Conservation (phyloP, 1,140 invertebrate genomes). For the Orchesella cincta region DNA sequence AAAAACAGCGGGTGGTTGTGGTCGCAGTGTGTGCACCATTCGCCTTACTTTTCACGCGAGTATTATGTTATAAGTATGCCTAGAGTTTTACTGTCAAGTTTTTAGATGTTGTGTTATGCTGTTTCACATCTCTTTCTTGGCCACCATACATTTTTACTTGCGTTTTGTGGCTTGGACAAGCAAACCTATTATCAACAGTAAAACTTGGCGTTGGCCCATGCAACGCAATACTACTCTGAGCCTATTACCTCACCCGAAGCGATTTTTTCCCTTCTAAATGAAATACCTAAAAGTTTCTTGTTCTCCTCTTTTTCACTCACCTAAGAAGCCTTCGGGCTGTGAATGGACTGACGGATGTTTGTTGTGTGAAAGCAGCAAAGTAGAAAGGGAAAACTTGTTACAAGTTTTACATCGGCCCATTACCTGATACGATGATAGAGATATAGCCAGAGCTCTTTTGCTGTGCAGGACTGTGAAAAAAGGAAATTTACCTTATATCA, state of each 20-base stretch:
- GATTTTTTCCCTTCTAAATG: neutral
- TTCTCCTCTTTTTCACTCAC: neutral
- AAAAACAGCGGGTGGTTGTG: slow-evolving; percentile 6
- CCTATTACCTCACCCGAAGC: slow-evolving; percentile 4
- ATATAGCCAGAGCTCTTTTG: too few species aligned
- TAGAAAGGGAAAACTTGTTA: slow-evolving; percentile 13
- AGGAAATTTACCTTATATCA: too few species aligned
- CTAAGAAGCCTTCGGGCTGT: neutral
- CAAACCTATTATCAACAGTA: neutral
- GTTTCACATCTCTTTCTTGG: too few species aligned
- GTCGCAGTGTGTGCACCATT: neutral
- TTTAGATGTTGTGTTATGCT: too few species aligned
- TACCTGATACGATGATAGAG: neutral
- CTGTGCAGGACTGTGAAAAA: too few species aligned
- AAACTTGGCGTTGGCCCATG: neutral
- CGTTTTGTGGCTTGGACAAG: neutral
- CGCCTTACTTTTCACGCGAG: too few species aligned
- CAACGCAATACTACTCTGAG: neutral
- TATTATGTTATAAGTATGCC: too few species aligned
- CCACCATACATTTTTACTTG: too few species aligned
- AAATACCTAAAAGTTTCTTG: neutral
- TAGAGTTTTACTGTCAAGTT: too few species aligned
- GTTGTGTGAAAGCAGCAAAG: neutral
- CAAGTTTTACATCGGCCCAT: slow-evolving; percentile 15
- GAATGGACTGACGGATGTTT: neutral